Percentiles rank a stretch among this genome's conserved stretches.
phyloP scores from a whole-genome alignment of 2,888 invertebrate genomes.

The Drosophila demipolita region DNA sequence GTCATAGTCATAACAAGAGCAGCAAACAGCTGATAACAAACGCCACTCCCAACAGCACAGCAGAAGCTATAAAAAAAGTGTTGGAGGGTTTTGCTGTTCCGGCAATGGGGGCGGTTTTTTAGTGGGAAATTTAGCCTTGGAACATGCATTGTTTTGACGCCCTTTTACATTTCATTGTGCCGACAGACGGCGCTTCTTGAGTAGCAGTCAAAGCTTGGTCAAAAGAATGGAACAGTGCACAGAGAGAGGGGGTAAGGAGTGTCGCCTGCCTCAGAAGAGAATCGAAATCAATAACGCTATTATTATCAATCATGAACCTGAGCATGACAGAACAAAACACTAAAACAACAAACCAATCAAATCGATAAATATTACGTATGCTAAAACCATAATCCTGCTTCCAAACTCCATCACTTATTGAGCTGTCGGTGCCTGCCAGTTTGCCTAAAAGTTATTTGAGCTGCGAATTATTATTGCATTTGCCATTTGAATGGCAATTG shows the following conservation, averaged over 20 bases:
- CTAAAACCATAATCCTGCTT: background rate
- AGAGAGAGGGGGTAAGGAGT: background rate
- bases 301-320: slow-evolving; percentile 62
- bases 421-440: slow-evolving; percentile 29
- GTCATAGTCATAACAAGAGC: slow-evolving; percentile 66
- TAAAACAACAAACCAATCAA: slow-evolving; percentile 46
- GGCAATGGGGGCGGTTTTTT: slow-evolving; percentile 1
- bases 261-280: background rate
- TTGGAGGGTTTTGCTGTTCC: slow-evolving; percentile 2
- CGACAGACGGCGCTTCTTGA: slow-evolving; percentile 36
- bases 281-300: slow-evolving; percentile 46
- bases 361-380: slow-evolving; percentile 41
- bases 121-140: slow-evolving; percentile 1
- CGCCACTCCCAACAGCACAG: slow-evolving; percentile 12
- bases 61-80: slow-evolving; percentile 51
- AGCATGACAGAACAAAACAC: slow-evolving; percentile 45
- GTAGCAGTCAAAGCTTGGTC: slow-evolving; percentile 30
- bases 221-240: background rate
- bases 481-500: slow-evolving; percentile 57
- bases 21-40: slow-evolving; percentile 73
- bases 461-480: slow-evolving; percentile 73
- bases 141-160: slow-evolving; percentile 55
- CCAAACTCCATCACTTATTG: no score
- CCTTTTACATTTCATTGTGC: slow-evolving; percentile 23
- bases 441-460: slow-evolving; percentile 48